Evolutionary conservation across 2,888 invertebrate genomes (phyloP), one percentile per base, ranked within the genome.

Genomic region (Agrochola lychnidis): DNA sequence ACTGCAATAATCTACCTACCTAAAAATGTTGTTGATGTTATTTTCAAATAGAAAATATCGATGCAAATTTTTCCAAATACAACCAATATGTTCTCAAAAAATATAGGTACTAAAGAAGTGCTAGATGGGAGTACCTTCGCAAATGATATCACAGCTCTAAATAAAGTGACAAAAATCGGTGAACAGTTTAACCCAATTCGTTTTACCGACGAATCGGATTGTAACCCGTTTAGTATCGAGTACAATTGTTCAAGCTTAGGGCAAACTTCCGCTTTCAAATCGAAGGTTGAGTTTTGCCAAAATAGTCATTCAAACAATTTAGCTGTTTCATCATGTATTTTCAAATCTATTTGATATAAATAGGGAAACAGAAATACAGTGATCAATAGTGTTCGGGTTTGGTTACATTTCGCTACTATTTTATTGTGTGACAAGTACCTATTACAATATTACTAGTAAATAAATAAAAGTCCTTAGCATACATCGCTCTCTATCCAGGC

Each of bases 261-360:
- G 74, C 80, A 77, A 70, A 86, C 70, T 78, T 85, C 90, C 89
- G 86, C 59, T 40, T 30, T 70, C 4, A 66, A 77, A 89, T 86
- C 82, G 88, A 88, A 88, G 88, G 88, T 75, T 81, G 67, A 53
- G 57, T 57, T 51, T 82, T 76, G 30, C 19, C 36, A 75, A 81
- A 74, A 82, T 62, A 61, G 45, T 53, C 73, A 78, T 76, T 80
- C 71, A 79, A 22, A 70, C 14, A 56, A 36, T 86, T 89, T 78
- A 59, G 89, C 87, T 72, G 76, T 83, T 76, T 88, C 88, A 89
- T 88, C 74, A 30, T 45, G 42, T 74, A 62, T 69, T 72, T 59
- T 36, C 16, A 36, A 59, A 71, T 72, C 36, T 70, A 51, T 74
- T 72, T 76, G 45, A 77, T 88, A 88, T 88, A 88, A 82, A 89